phyloP scores from a whole-genome alignment of 2,888 invertebrate genomes.

The Sarcophaga variegata region DNA sequence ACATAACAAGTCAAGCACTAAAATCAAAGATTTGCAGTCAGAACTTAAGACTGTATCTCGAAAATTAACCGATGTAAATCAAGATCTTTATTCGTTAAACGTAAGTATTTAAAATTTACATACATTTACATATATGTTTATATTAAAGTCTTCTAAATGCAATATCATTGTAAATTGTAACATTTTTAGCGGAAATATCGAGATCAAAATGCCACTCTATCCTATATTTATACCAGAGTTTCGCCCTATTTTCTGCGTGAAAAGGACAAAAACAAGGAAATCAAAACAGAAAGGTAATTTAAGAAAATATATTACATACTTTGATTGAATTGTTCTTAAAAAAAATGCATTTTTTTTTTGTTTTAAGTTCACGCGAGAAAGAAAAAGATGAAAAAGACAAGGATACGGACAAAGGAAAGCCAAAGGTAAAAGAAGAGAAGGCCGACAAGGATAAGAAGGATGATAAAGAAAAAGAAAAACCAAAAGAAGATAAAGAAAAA shows the following conservation, averaged over 20 bases:
- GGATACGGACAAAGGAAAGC: slow-evolving; percentile 24
- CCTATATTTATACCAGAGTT: slow-evolving; percentile 75
- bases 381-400: slow-evolving; percentile 68
- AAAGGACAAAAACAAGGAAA: slow-evolving; percentile 71
- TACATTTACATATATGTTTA: no score
- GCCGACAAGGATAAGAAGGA: slow-evolving; percentile 21
- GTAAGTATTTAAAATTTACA: slow-evolving; percentile 80
- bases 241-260: slow-evolving; percentile 74
- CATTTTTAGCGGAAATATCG: slow-evolving; percentile 74
- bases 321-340: background rate
- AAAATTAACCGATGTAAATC: slow-evolving; percentile 84
- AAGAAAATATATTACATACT: slow-evolving; percentile 12
- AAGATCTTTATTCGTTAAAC: slow-evolving; percentile 83
- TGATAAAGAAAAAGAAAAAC: slow-evolving; percentile 45
- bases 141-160: no score
- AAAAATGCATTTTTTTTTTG: background rate
- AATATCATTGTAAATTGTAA: no score
- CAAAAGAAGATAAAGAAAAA: slow-evolving; percentile 35
- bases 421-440: background rate
- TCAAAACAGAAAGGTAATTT: slow-evolving; percentile 72
- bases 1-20: slow-evolving; percentile 83
- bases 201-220: slow-evolving; percentile 75
- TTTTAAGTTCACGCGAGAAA: slow-evolving; percentile 72
- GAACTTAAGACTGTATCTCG: slow-evolving; percentile 86
- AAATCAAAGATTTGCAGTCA: slow-evolving; percentile 84